These are phyloP conservation scores for Medauroidea extradentata DNA, from an alignment of 1,140 invertebrate species.

Conservation along the genomic window DNA sequence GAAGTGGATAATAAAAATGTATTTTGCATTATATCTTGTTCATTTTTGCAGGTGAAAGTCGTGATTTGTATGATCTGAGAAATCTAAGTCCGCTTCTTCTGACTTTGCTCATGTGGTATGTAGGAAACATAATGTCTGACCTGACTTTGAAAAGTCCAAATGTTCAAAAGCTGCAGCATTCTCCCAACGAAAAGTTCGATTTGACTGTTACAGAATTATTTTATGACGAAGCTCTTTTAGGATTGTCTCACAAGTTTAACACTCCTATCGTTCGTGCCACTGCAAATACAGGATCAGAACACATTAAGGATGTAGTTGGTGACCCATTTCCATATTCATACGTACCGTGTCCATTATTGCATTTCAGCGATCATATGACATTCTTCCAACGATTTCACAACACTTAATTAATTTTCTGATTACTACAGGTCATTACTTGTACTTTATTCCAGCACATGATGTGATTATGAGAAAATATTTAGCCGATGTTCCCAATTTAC, in stretches of 20 bases:
- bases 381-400: conserved; percentile 23
- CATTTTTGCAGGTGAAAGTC: too few relatives aligned
- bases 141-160: too few relatives aligned
- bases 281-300: conserved; percentile 35
- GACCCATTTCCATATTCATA: conserved; percentile 37
- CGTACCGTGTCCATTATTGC: conserved; percentile 35
- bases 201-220: conserved; percentile 41
- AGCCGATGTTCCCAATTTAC: conserved; percentile 4
- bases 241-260: conserved; percentile 38
- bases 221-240: conserved; percentile 40
- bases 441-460: conserved; percentile 14
- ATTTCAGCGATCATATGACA: conserved; percentile 38
- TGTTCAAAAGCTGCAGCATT: too few relatives aligned
- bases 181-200: conserved; percentile 34
- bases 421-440: not conserved
- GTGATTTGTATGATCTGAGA: too few relatives aligned
- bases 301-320: conserved; percentile 40
- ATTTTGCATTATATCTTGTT: too few relatives aligned
- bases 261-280: conserved; percentile 38
- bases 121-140: too few relatives aligned
- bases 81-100: too few relatives aligned
- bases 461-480: conserved; percentile 21
- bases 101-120: too few relatives aligned
- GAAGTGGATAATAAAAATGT: too few relatives aligned
- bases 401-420: not conserved